phyloP scores from a whole-genome alignment of 2,797 vertebrate species.

The Xerus rutilus region DNA sequence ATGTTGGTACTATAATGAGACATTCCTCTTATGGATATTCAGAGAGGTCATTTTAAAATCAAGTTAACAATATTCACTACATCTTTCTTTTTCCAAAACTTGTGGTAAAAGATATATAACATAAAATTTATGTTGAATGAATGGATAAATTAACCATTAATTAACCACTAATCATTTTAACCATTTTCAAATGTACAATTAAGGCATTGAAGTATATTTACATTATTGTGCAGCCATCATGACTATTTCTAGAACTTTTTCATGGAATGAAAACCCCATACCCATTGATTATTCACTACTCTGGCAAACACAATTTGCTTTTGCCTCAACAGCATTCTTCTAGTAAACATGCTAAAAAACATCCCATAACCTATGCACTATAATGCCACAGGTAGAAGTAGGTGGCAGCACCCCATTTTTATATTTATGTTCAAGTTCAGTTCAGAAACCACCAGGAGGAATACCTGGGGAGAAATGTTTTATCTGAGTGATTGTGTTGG shows the following conservation, averaged over 20 bases:
- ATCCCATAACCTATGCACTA: background rate
- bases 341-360: background rate
- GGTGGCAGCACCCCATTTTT: background rate
- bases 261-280: background rate
- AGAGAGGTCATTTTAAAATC: constrained; percentile 43
- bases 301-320: background rate
- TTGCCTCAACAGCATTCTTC: background rate
- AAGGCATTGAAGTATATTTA: background rate
- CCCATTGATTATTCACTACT: background rate
- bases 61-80: background rate
- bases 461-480: background rate
- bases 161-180: background rate
- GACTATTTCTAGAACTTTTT: constrained; percentile 39
- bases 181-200: constrained; percentile 4
- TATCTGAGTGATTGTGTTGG: background rate
- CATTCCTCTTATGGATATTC: background rate
- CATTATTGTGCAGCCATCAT: background rate
- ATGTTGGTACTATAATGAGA: background rate
- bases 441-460: background rate
- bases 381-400: background rate
- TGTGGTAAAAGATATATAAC: background rate
- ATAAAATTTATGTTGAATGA: background rate
- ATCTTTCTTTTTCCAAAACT: constrained; percentile 10
- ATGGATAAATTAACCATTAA: too few species aligned
- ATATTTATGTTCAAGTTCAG: constrained; percentile 19